Evolutionary conservation across 1,140 invertebrate species (phyloP).

Genomic region (Caligus rogercresseyi): DNA sequence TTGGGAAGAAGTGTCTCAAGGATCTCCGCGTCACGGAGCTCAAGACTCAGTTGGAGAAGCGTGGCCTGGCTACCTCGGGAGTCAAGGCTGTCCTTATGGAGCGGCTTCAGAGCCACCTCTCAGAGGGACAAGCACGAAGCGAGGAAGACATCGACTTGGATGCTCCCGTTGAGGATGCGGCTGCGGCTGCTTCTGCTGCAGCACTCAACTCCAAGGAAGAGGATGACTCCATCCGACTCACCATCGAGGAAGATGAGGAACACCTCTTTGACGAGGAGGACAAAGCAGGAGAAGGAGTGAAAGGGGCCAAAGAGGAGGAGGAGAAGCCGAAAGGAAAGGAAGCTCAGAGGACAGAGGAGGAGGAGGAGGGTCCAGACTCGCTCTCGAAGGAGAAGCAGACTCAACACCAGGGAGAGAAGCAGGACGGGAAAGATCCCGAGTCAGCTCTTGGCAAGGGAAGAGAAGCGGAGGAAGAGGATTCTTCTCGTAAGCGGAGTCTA

Average conservation of each 20-base stretch:
- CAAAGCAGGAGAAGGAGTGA: slow-evolving; percentile 11
- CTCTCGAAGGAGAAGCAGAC: not conserved
- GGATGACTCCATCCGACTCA: too few species aligned
- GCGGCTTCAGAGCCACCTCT: slow-evolving; percentile 59
- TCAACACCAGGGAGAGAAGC: too few species aligned
- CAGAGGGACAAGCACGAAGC: slow-evolving; percentile 53
- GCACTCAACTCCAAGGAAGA: not conserved
- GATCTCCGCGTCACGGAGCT: slow-evolving; percentile 80
- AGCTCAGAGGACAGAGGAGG: not conserved
- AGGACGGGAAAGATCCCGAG: slow-evolving; percentile 6
- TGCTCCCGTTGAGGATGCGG: not conserved
- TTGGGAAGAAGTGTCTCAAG: slow-evolving; percentile 38
- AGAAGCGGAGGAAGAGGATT: not conserved
- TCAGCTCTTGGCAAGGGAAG: not conserved
- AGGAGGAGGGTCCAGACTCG: not conserved
- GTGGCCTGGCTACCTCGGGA: slow-evolving; percentile 67
- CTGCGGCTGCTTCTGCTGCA: not conserved
- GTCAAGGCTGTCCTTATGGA: slow-evolving; percentile 71
- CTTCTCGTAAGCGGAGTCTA: slow-evolving; percentile 41
- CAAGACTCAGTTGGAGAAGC: slow-evolving; percentile 63
- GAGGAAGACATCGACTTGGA: slow-evolving; percentile 45
- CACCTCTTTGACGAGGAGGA: too few species aligned
- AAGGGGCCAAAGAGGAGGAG: slow-evolving; percentile 6
- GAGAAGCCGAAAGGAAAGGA: not conserved
- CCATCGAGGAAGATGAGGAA: too few species aligned